Base-by-base conservation (phyloP, 1,140 invertebrate species). In the Pomacea maculata region DNA sequence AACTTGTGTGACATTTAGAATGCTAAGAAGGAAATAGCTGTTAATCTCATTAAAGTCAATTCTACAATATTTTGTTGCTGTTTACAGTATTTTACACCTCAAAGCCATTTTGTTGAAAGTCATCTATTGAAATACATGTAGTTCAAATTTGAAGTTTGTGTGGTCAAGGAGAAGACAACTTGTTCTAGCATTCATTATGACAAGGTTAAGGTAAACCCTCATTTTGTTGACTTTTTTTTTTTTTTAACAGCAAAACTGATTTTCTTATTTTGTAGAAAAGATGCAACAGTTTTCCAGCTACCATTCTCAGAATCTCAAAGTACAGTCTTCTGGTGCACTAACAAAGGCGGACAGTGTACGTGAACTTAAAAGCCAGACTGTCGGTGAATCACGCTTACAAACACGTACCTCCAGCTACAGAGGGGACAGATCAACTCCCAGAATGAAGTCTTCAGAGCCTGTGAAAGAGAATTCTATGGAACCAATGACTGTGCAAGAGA, bases 341-440 rank as follows among this genome's bases (percentile, higher is more conserved):
- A 57, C n/a, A n/a, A 78, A 78, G n/a, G 67, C 77, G 7, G 77
- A 78, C 17, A 78, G 77, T 57, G 65, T 78, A 11, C 77, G 77
- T n/a, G 77, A 78, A 57, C 34, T 5, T 54, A 75, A 75, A 19
- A 54, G 4, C 55, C 68, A 45, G 65, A 68, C 64, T n/a, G 9
- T 8, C 17, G 34, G 25, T n/a, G 65, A 78, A 45, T 67, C 65
- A 9, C 65, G 52, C 67, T 67, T 68, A n/a, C 77, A 78, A n/a
- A 21, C 77, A 45, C 67, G 77, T 10, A 65, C 67, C 52, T 64
- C 77, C n/a, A 78, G 77, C 52, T 78, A 78, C 77, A 78, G 70
- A 25, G 77, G 77, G n/a, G 77, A 78, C 45, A 65, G 77, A 15
- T 65, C 77, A 25, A 67, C 57, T 70, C 65, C 55, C 45, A 65